A percentile compares a stretch with the other conserved stretches of the same genome.
phyloP scores from a whole-genome alignment of 2,797 vertebrate genomes.

The Serranus cabrilla region DNA sequence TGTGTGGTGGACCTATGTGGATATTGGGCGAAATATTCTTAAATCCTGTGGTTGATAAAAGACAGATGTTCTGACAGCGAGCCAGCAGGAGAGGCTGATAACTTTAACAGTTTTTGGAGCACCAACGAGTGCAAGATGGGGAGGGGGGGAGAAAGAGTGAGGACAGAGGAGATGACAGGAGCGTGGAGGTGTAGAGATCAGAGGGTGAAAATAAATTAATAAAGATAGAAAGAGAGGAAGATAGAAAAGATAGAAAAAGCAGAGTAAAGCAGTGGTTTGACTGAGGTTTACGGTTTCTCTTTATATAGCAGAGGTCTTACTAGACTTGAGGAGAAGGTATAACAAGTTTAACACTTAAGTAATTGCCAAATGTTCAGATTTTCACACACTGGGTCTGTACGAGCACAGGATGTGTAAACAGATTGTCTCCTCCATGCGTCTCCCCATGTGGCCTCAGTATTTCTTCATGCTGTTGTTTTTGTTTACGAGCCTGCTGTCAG shows the following conservation, averaged over 20 bases:
- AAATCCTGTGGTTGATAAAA: conserved; percentile 79
- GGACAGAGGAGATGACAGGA: conserved; percentile 35
- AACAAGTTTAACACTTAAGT: too few relatives aligned
- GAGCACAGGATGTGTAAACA: not conserved
- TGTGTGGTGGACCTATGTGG: conserved; percentile 20
- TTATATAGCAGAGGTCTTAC: not conserved
- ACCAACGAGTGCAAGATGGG: not conserved
- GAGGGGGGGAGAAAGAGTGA: conserved; percentile 16
- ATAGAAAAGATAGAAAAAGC: not conserved
- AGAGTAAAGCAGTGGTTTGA: not conserved
- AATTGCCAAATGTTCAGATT: not conserved
- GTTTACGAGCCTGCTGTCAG: conserved; percentile 8
- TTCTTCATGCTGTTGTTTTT: conserved; percentile 4
- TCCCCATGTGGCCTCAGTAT: not conserved
- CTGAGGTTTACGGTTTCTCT: conserved; percentile 20
- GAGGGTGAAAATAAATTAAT: conserved; percentile 8
- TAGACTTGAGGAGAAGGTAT: not conserved
- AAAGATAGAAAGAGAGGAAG: not conserved
- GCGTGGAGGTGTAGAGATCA: not conserved
- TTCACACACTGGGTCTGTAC: not conserved
- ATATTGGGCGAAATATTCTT: conserved; percentile 68
- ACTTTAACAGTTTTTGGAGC: conserved; percentile 52
- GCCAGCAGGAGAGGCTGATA: conserved; percentile 54
- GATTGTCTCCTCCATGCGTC: not conserved
- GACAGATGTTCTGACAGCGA: conserved; percentile 72